Evolutionary conservation across 2,797 vertebrate genomes (phyloP), one percentile per base, ranked within the genome.

Genomic region (Chelidonichthys spinosus): DNA sequence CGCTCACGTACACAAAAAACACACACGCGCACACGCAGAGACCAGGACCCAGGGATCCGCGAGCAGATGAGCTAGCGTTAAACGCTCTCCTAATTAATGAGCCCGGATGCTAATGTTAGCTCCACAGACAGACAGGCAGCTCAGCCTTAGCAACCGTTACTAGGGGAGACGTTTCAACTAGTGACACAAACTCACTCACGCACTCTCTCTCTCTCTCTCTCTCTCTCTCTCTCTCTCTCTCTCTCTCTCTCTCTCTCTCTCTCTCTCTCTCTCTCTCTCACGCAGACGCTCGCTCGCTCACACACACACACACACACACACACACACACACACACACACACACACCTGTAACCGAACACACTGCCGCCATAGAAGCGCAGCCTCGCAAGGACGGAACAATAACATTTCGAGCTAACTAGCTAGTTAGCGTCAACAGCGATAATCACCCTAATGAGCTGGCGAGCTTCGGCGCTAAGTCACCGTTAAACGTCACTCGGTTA

Each of bases 71-170:
- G 25, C 59, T 49, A 35, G 46, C 17, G 17, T 15, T 69, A 47
- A 72, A 37, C 25, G 14, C 74, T n/a, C 40, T 25, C 35, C 14
- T 79, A 43, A 64, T 74, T 72, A 79, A 68, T 43, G 62, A 61
- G 60, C 63, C 32, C 2, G 44, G 47, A 64, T 55, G 72, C 56
- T 69, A 78, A 83, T 55, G 42, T 54, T 9, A 78, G 71, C 68
- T 33, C n/a, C 49, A 25, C 46, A 49, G 44, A 46, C 44, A 47
- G 64, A 49, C 76, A 33, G 66, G 63, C 66, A 64, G 60, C 50
- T n/a, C 4, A 35, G 55, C 44, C 75, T 50, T 79, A 70, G 69
- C 76, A 79, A 63, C 79, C 52, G 88, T 88, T 81, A 69, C 83
- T 58, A 88, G 6, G 85, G 70, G 43, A 70, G 62, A 78, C 54